Evolutionary conservation across 2,113 vertebrate genomes (phyloP), one percentile per base, ranked within the genome.

Genomic region (Coturnix japonica): DNA sequence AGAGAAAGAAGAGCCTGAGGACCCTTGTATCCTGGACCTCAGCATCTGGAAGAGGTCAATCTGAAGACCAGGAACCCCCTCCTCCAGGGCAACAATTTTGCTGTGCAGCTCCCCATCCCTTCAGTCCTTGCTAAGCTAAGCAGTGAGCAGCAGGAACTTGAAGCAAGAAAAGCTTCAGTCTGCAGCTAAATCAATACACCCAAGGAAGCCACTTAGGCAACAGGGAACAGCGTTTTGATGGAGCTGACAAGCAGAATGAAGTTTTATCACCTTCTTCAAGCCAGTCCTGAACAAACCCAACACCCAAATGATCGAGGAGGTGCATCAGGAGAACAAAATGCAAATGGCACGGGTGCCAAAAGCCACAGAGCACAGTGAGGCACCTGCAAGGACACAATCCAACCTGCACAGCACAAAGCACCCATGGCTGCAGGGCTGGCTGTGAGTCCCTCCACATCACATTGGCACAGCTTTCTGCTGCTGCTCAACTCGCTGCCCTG

Each of bases 281-380:
- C 10, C 23, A 3, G 28, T 37, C 54, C 69, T 23, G 33, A 41
- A 41, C 90, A n/a, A 1, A 61, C 61, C 47, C 73, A 54, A 16
- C 54, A 59, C 72, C 28, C 35, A 18, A 25, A 75, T 35, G 74
- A 47, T 5, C 33, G 6, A 13, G 14, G 25, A 9, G 19, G 39
- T 31, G 5, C 9, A 14, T 3, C 63, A 6, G 31, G 41, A 30
- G 37, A 78, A 46, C 28, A n/a, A 60, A 70, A 71, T 25, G 28
- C 18, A 33, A 80, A 44, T 14, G 22, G 49, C 49, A 23, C 21
- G 87, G 72, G 67, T 6, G 0, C 25, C 44, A 53, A 57, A 49
- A 64, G 41, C 47, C 82, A 39, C 1, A 0, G 33, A 66, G 6
- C 0, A 0, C 41, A 66, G 54, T 9, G 33, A 16, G 11, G 49